Evolutionary conservation across 2,113 vertebrate species (phyloP).

Genomic region (Azemiops feae): DNA sequence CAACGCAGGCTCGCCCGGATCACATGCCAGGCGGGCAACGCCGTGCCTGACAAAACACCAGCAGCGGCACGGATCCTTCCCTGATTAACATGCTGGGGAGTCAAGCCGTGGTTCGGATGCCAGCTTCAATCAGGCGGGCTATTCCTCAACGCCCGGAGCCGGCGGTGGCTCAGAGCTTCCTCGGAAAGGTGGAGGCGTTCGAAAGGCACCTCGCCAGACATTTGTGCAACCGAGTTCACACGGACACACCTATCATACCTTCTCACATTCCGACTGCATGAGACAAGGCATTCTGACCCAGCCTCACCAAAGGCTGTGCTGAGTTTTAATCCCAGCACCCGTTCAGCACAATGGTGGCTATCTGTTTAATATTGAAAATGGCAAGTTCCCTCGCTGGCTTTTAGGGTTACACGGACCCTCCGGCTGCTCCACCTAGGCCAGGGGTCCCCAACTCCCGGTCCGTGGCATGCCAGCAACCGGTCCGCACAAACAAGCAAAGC

Average conservation of each 20-base stretch:
- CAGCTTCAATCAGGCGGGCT: neutral
- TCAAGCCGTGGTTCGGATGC: neutral
- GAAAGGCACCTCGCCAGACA: neutral
- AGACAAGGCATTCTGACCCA: neutral
- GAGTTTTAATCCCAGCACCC: neutral
- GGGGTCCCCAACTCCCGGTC: no score
- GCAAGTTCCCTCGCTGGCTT: neutral
- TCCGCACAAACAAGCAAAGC: no score
- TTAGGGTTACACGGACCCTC: neutral
- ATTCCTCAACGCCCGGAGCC: neutral
- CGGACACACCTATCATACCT: neutral
- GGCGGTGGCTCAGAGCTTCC: neutral
- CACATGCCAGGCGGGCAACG: neutral
- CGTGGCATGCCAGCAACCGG: no score
- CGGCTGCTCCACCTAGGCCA: accelerated
- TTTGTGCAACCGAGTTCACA: neutral
- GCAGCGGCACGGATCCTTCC: neutral
- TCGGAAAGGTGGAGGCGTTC: neutral
- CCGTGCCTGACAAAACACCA: neutral
- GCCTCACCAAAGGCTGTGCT: neutral
- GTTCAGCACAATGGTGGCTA: no score
- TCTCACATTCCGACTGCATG: neutral
- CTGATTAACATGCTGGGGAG: neutral
- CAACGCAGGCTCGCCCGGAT: neutral
- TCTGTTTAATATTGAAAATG: neutral